phyloP scores from a whole-genome alignment of 2,113 vertebrate species.

The Scopus umbretta region DNA sequence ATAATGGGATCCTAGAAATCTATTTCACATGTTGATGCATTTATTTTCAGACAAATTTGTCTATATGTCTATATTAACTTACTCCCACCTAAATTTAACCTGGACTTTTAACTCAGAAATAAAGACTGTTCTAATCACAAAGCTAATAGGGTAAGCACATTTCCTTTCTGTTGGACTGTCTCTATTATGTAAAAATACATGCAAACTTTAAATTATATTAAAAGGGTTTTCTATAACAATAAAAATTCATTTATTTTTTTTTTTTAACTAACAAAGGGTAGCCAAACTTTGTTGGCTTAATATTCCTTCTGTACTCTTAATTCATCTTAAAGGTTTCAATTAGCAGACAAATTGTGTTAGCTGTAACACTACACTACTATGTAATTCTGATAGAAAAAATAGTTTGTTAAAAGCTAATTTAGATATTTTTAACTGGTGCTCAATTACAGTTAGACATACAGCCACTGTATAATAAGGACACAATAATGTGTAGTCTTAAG shows the following conservation, averaged over 20 bases:
- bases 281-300: background rate
- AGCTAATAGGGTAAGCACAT: background rate
- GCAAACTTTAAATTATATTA: background rate
- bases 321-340: background rate
- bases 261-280: no score
- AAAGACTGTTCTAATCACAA: background rate
- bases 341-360: background rate
- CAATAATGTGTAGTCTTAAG: background rate
- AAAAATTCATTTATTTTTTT: no score
- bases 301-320: background rate
- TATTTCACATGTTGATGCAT: background rate
- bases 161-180: background rate
- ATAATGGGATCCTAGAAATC: background rate
- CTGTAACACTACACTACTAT: background rate
- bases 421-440: background rate
- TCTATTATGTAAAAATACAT: background rate
- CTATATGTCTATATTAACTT: background rate
- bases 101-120: background rate
- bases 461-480: background rate
- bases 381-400: background rate
- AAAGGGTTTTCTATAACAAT: background rate
- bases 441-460: background rate
- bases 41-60: background rate
- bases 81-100: background rate
- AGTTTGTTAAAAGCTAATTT: background rate